Evolutionary conservation across 2,888 invertebrate species (phyloP).

Genomic region (Polyommatus icarus): DNA sequence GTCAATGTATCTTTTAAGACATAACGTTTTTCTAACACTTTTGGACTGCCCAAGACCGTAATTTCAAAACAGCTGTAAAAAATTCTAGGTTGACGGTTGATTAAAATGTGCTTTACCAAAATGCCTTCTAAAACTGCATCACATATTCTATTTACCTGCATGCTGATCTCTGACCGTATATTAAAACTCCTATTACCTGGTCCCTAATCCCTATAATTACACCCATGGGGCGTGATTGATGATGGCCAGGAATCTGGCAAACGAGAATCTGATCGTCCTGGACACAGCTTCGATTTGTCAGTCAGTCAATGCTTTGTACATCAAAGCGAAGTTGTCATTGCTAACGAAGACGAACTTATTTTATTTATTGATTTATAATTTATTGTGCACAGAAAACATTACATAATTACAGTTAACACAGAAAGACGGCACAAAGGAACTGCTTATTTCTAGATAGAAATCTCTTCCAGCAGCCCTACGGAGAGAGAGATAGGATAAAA

Average conservation of each 20-base stretch:
- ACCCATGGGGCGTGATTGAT: slow-evolving; percentile 75
- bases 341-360: neutral
- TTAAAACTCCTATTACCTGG: slow-evolving; percentile 66
- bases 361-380: too few relatives aligned
- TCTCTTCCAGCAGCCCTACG: too few relatives aligned
- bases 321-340: neutral
- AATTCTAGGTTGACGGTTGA: too few relatives aligned
- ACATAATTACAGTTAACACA: too few relatives aligned
- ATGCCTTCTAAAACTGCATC: neutral
- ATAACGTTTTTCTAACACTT: too few relatives aligned
- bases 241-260: slow-evolving; percentile 55
- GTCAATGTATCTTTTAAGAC: neutral
- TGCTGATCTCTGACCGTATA: slow-evolving; percentile 49
- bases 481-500: too few relatives aligned
- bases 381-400: too few relatives aligned
- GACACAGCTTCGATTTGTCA: slow-evolving; percentile 9
- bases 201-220: slow-evolving; percentile 75
- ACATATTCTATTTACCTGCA: slow-evolving; percentile 10
- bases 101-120: neutral
- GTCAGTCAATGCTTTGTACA: neutral
- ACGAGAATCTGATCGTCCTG: slow-evolving; percentile 68
- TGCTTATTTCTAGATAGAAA: too few relatives aligned
- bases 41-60: too few relatives aligned
- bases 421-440: too few relatives aligned
- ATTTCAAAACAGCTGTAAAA: too few relatives aligned